These are phyloP conservation scores for Coilia nasus DNA, from an alignment of 2,797 vertebrate species.

Conservation along the genomic window DNA sequence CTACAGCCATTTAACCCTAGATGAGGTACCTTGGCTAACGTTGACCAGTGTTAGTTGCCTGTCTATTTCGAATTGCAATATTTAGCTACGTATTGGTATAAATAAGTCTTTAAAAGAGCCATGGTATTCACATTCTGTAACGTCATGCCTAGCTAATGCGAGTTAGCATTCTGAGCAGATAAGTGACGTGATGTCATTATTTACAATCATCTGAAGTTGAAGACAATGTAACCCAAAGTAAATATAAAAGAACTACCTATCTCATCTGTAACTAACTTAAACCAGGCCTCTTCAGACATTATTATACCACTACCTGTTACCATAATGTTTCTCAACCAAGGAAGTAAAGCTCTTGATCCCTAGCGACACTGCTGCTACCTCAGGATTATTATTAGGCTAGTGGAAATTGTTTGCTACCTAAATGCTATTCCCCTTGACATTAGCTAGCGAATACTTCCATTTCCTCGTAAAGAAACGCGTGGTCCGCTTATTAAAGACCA, in stretches of 20 bases:
- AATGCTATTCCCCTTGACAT: neutral
- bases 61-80: too few species aligned
- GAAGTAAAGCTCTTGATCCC: neutral
- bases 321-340: neutral
- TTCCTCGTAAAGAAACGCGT: neutral
- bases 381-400: conserved; percentile 4
- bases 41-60: neutral
- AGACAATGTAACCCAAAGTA: neutral
- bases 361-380: neutral
- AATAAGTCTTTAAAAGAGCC: neutral
- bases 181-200: neutral
- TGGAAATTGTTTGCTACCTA: neutral
- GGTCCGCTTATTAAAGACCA: neutral
- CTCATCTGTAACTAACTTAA: too few species aligned
- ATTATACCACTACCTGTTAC: neutral
- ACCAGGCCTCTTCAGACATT: too few species aligned
- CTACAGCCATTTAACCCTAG: neutral
- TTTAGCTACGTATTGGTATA: neutral
- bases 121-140: neutral
- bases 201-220: neutral
- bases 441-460: neutral
- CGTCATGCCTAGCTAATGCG: neutral
- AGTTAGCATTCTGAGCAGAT: neutral
- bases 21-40: neutral
- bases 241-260: too few species aligned